Evolutionary conservation across 2,797 vertebrate genomes (phyloP).

Genomic region (Acanthiza pusilla): DNA sequence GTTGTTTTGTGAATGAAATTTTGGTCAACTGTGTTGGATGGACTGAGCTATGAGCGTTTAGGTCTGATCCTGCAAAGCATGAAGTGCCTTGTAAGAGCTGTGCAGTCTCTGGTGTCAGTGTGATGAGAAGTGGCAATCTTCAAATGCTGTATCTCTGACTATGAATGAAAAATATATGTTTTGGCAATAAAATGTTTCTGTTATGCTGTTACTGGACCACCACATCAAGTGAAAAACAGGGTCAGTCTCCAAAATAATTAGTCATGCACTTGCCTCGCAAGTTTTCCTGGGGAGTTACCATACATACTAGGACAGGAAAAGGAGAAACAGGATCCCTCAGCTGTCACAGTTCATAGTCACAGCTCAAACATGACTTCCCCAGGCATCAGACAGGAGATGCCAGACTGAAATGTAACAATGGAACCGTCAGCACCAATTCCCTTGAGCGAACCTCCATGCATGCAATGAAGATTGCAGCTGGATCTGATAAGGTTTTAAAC

Average conservation of each 20-base stretch:
- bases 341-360: background rate
- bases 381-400: background rate
- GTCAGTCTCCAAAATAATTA: background rate
- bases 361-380: background rate
- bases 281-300: background rate
- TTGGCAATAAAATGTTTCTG: background rate
- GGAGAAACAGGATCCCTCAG: background rate
- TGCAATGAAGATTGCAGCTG: background rate
- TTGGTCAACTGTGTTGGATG: background rate
- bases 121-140: background rate
- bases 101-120: too few species aligned
- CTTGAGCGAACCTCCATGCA: background rate
- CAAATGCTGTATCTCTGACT: background rate
- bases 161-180: background rate
- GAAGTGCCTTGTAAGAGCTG: background rate
- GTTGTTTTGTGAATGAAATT: background rate
- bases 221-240: background rate
- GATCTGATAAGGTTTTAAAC: background rate
- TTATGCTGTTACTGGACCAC: background rate
- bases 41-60: accelerated
- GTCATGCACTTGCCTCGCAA: accelerated
- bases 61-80: background rate
- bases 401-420: background rate
- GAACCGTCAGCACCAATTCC: accelerated
- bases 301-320: background rate